Conservation (phyloP, 2,113 vertebrate genomes). For the Bubalus kerabau region DNA sequence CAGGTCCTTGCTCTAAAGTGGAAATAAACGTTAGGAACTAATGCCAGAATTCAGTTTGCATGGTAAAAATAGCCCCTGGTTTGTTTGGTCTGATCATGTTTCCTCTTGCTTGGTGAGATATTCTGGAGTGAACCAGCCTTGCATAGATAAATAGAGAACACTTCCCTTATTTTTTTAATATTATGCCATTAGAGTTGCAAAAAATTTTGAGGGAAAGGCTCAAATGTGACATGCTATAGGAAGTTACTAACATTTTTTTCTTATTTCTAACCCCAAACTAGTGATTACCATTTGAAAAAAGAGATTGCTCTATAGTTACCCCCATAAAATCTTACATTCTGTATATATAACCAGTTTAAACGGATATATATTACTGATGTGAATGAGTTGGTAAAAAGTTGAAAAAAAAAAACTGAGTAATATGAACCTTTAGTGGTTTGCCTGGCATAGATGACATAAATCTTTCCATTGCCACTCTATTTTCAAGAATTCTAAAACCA, state of each 20-base stretch:
- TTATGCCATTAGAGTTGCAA: background rate
- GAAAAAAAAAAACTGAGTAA: background rate
- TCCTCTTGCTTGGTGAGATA: conserved; percentile 65
- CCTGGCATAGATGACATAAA: background rate
- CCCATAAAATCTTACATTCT: background rate
- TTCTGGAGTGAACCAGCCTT: conserved; percentile 69
- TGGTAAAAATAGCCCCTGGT: conserved; percentile 79
- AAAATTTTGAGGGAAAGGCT: conserved; percentile 11
- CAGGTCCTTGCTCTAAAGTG: conserved; percentile 73
- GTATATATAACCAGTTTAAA: background rate
- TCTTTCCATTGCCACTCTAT: background rate
- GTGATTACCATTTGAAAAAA: background rate
- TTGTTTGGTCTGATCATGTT: conserved; percentile 77
- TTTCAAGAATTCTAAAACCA: conserved; percentile 45
- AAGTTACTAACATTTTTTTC: conserved; percentile 3
- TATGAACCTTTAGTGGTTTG: background rate
- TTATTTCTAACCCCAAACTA: background rate
- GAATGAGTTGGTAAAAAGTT: background rate
- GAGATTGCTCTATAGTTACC: background rate
- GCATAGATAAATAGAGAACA: conserved; percentile 27
- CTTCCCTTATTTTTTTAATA: conserved; percentile 12
- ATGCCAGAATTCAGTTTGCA: conserved; percentile 79
- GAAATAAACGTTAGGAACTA: conserved; percentile 79
- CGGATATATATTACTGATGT: background rate
- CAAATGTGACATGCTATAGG: background rate